Evolutionary conservation across 2,888 invertebrate genomes (phyloP), one percentile per base, ranked within the genome.

Genomic region (Nomada flava): DNA sequence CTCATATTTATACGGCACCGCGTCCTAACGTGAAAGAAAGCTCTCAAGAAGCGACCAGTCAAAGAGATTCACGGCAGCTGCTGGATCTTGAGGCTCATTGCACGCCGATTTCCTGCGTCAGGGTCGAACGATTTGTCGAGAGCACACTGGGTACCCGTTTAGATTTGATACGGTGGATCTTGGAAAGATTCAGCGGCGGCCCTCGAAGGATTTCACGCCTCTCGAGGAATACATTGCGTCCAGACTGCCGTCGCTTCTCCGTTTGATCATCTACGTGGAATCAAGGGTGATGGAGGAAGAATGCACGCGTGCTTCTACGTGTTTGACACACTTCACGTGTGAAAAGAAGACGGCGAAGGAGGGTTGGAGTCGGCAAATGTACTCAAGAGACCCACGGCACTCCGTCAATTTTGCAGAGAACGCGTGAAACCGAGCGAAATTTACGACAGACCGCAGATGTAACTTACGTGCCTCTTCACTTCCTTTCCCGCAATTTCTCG

Each of bases 171-270:
- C 81, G 87, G 76, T 52, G 65, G 73, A 84, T 82, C 84, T 60
- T 53, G 69, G 73, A 65, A 74, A 62, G 62, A 87, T 82, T 55
- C 79, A 44, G 62, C 75, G 64, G 26, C 64, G 64, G 42, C 53
- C 64, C 74, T 36, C 74, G 64, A 70, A 81, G 68, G 75, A 87
- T 88, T 88, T 88, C 83, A 88, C 87, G 88, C 82, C 85, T 84
- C 87, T 87, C 82, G 76, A 84, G 69, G 26, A 78, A 57, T 60
- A 68, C 74, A 75, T 42, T 74, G 50, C 47, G 36, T 57, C n/a
- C 42, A 13, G 55, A 23, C 29, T 52, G 57, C 72, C 53, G 42
- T 62, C 71, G 23, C 55, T 67, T 83, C 47, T 60, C 42, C 62
- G 63, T 55, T 65, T 59, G 53, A 82, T 82, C 83, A 70, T 76